Evolutionary conservation across 2,888 invertebrate species (phyloP).

Genomic region (Pollenia amentaria): DNA sequence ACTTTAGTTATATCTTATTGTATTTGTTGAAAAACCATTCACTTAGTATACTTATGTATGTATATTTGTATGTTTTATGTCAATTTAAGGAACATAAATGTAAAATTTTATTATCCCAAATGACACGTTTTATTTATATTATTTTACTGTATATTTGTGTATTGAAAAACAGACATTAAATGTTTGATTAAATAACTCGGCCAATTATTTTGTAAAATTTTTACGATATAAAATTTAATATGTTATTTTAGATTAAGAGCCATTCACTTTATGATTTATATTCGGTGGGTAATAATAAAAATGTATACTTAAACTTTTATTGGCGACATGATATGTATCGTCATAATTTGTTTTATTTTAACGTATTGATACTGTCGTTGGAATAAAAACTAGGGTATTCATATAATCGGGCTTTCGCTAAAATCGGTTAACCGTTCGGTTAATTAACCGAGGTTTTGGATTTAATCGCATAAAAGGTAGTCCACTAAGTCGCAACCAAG

Average conservation of each 20-base stretch:
- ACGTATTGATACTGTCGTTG: slow-evolving; percentile 3
- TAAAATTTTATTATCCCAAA: slow-evolving; percentile 68
- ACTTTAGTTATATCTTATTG: neutral
- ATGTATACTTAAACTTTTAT: slow-evolving; percentile 55
- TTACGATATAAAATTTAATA: slow-evolving; percentile 68
- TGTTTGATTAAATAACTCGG: slow-evolving; percentile 66
- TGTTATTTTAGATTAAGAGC: slow-evolving; percentile 67
- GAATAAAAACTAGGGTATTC: too few relatives aligned
- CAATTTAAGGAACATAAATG: slow-evolving; percentile 67
- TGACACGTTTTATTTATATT: slow-evolving; percentile 62
- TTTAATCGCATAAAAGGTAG: too few relatives aligned
- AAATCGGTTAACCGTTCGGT: too few relatives aligned
- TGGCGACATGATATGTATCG: slow-evolving; percentile 36
- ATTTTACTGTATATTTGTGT: slow-evolving; percentile 48
- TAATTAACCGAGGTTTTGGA: too few relatives aligned
- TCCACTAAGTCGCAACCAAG: too few relatives aligned
- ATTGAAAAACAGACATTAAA: slow-evolving; percentile 59
- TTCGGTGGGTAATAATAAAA: slow-evolving; percentile 50
- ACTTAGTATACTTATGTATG: neutral
- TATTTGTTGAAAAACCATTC: neutral
- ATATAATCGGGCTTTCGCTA: too few relatives aligned
- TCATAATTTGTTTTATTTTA: slow-evolving; percentile 15
- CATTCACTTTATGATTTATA: slow-evolving; percentile 59
- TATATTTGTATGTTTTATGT: slow-evolving; percentile 53
- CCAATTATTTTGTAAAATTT: slow-evolving; percentile 63